phyloP scores from a whole-genome alignment of 2,888 invertebrate genomes.

The Pediacus dermestoides region DNA sequence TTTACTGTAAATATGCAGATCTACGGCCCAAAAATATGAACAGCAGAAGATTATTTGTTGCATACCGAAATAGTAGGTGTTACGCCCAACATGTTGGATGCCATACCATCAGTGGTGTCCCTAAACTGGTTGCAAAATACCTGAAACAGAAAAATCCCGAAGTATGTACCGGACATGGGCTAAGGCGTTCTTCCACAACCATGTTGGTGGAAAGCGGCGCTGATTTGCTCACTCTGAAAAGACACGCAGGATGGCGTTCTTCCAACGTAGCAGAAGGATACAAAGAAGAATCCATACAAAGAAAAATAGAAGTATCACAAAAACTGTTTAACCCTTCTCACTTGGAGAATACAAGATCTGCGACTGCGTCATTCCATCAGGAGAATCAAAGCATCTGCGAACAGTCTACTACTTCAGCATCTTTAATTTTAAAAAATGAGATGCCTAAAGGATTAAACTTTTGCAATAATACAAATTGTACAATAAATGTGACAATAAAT shows the following conservation, averaged over 20 bases:
- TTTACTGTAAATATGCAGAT: constrained; percentile 20
- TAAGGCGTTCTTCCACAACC: constrained; percentile 17
- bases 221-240: constrained; percentile 13
- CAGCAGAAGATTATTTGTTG: constrained; percentile 14
- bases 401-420: too few relatives aligned
- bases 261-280: constrained; percentile 14
- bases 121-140: constrained; percentile 17
- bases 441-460: too few relatives aligned
- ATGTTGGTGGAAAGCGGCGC: constrained; percentile 17
- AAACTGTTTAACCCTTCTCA: too few relatives aligned
- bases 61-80: constrained; percentile 11
- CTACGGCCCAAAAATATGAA: constrained; percentile 17
- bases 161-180: constrained; percentile 16
- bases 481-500: too few relatives aligned
- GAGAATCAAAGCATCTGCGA: too few relatives aligned
- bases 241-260: constrained; percentile 13
- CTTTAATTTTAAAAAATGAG: too few relatives aligned
- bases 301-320: constrained; percentile 13
- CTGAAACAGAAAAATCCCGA: constrained; percentile 16
- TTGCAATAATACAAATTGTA: too few relatives aligned
- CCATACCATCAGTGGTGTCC: constrained; percentile 16
- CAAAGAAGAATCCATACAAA: constrained; percentile 14
- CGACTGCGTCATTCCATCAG: too few relatives aligned
- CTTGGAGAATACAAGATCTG: too few relatives aligned
- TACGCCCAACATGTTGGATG: constrained; percentile 15